Evolutionary conservation across 2,113 vertebrate species (phyloP), one percentile per base, ranked within the genome.

Genomic region (Pycnonotus jocosus): DNA sequence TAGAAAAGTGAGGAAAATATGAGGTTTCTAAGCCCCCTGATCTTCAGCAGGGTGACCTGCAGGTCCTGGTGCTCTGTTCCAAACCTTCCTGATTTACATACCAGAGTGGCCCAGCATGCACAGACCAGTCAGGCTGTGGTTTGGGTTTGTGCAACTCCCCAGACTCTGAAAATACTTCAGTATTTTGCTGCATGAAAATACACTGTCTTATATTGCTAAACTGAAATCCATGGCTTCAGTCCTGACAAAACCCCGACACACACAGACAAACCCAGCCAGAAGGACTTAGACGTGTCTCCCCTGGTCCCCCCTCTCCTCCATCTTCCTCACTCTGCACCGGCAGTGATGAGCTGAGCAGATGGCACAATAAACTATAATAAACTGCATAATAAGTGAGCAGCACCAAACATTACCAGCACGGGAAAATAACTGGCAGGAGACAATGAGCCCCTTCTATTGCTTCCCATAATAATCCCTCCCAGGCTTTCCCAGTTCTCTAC

Each of bases 301-400:
- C n/a, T 31, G 1, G 11, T 62, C 3, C 30, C 31, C 57, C 37
- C 47, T 89, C 86, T 87, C 90, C 83, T 90, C 88, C 71, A 80
- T 95, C 94, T 86, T 82, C 92, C 79, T 86, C 93, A 50, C 76
- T 66, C 45, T 5, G 53, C 21, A 25, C 51, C 16, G 28, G 2
- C 15, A 11, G 53, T 4, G 54, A 71, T 42, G 88, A 94, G 95
- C 81, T 27, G 87, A 97, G 96, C 97, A 97, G 97, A 96, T 95
- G 96, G 96, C 74, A 54, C 15, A 64, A 88, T 85, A 92, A 95
- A 81, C 83, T 82, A 92, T 40, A 53, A 92, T 71, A 93, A 86
- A 93, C 86, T 90, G 95, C 86, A 57, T 80, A 71, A 80, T 64
- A 88, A 92, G 81, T 92, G 87, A 94, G 85, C 77, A 89, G 71